Percentiles rank a stretch among this genome's conserved stretches.
phyloP scores from a whole-genome alignment of 2,888 invertebrate genomes.

The Gymnosoma rotundatum region DNA sequence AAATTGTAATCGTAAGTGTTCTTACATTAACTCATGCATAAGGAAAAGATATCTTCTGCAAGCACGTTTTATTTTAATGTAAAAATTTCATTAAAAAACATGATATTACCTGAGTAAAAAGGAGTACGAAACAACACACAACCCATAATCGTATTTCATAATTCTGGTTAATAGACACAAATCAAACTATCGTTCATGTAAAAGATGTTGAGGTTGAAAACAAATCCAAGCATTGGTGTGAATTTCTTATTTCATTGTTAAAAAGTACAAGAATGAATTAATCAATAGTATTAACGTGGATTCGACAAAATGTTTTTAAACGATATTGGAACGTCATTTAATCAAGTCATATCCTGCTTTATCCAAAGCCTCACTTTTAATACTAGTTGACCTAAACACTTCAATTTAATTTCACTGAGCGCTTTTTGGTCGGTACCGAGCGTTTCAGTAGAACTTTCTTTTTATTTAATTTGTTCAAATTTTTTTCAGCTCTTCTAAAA shows the following conservation, averaged over 20 bases:
- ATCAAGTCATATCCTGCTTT: too few relatives aligned
- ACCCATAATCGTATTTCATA: not conserved
- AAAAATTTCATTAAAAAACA: conserved; percentile 52
- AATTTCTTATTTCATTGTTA: not conserved
- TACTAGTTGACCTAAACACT: too few relatives aligned
- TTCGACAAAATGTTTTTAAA: not conserved
- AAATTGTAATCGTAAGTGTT: conserved; percentile 26
- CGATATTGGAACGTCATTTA: too few relatives aligned
- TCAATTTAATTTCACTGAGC: too few relatives aligned
- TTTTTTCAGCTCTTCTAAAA: too few relatives aligned
- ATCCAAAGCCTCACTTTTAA: too few relatives aligned
- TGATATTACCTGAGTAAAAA: conserved; percentile 40
- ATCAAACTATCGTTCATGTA: not conserved
- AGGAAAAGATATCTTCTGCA: conserved; percentile 44
- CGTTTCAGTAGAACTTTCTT: too few relatives aligned
- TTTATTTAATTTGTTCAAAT: too few relatives aligned
- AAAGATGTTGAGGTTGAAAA: not conserved
- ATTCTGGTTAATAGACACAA: not conserved
- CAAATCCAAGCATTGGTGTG: not conserved
- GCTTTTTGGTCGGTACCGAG: too few relatives aligned
- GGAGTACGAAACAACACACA: not conserved
- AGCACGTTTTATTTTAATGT: conserved; percentile 63
- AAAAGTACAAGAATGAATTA: not conserved
- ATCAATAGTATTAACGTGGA: too few relatives aligned
- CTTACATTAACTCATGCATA: not conserved